Evolutionary conservation across 2,797 vertebrate species (phyloP).

Genomic region (Gallinago nigripennis): DNA sequence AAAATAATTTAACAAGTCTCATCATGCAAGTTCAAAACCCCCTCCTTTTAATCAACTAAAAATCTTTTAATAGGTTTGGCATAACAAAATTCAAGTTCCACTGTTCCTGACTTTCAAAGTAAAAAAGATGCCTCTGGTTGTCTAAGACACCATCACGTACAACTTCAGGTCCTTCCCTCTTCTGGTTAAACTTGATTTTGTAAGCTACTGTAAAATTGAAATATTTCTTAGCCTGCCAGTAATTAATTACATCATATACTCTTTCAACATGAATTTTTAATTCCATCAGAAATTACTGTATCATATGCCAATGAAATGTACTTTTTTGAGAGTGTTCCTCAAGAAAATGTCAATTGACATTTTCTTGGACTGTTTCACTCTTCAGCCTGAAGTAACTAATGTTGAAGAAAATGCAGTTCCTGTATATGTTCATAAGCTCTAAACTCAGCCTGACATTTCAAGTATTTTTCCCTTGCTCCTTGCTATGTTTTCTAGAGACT

Average conservation of each 20-base stretch:
- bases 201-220: background rate
- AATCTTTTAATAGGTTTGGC: background rate
- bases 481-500: background rate
- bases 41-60: background rate
- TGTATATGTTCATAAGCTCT: background rate
- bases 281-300: background rate
- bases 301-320: background rate
- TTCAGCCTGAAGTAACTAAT: background rate
- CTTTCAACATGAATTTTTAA: background rate
- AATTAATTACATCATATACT: background rate
- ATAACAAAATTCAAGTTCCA: background rate
- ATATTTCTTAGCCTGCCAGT: background rate
- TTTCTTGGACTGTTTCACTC: background rate
- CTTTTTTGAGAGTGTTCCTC: background rate
- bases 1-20: background rate
- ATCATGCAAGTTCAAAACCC: background rate
- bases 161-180: background rate
- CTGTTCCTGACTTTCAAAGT: background rate
- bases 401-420: background rate
- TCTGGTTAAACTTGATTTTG: background rate
- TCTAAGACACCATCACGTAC: background rate
- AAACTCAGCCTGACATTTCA: background rate
- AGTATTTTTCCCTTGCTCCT: background rate
- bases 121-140: background rate
- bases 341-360: background rate